phyloP scores from a whole-genome alignment of 1,140 invertebrate species.

The Leptinotarsa texana region DNA sequence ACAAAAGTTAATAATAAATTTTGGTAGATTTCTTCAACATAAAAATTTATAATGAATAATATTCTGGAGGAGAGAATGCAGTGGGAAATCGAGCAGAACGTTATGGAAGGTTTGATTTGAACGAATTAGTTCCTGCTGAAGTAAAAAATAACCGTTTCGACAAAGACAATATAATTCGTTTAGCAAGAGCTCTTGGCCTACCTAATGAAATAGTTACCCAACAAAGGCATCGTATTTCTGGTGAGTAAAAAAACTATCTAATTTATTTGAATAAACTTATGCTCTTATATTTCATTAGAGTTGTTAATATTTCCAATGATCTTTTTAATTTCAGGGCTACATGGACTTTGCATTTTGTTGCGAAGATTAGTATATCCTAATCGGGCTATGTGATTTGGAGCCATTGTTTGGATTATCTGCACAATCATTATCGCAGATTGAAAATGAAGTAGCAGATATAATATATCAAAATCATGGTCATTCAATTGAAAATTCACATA shows the following conservation, averaged over 20 bases:
- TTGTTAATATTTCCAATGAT: too few species aligned
- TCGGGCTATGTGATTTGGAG: constrained; percentile 33
- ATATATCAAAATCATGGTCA: constrained; percentile 27
- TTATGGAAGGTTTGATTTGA: background rate
- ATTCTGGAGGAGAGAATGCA: background rate
- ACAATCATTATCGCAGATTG: constrained; percentile 27
- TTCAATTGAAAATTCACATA: constrained; percentile 28
- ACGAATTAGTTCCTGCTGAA: background rate
- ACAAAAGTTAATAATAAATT: background rate
- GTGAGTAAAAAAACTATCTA: too few species aligned
- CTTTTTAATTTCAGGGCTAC: background rate
- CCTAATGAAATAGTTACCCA: background rate
- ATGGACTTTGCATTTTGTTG: constrained; percentile 28
- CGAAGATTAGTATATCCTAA: constrained; percentile 35
- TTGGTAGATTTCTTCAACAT: too few species aligned
- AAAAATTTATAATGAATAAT: too few species aligned
- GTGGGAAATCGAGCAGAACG: background rate
- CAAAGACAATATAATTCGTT: background rate
- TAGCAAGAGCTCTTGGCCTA: background rate
- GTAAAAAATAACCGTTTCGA: background rate
- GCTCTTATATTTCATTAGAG: too few species aligned
- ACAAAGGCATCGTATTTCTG: too few species aligned
- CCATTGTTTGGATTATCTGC: constrained; percentile 25
- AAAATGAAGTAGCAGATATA: constrained; percentile 15
- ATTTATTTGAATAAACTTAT: too few species aligned